These are phyloP conservation scores for Oreocharis arfaki DNA, from an alignment of 2,113 vertebrate species.

Conservation along the genomic window DNA sequence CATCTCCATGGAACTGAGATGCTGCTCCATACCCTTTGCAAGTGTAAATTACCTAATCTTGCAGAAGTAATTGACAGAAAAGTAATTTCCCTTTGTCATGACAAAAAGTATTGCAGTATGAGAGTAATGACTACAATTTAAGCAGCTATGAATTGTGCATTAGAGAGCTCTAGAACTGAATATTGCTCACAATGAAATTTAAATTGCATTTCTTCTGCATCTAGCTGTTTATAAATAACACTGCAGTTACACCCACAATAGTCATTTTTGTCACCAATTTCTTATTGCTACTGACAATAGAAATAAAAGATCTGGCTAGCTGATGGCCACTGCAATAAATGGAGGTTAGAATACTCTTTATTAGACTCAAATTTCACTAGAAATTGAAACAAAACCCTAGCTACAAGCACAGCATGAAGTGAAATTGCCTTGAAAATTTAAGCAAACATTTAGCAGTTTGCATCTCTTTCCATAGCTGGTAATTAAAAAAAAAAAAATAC, in stretches of 20 bases:
- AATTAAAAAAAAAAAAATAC: not conserved
- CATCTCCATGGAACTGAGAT: not conserved
- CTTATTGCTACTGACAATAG: not conserved
- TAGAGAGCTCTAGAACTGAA: constrained; percentile 29
- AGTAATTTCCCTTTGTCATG: constrained; percentile 53
- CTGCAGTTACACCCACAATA: not conserved
- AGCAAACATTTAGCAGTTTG: not conserved
- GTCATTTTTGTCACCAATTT: not conserved
- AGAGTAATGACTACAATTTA: constrained; percentile 59
- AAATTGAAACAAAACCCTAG: not conserved
- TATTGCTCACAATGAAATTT: constrained; percentile 43
- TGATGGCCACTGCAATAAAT: not conserved
- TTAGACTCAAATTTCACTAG: not conserved
- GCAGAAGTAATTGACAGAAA: constrained; percentile 44
- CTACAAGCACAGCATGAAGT: not conserved
- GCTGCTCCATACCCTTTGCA: not conserved
- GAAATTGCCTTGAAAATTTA: not conserved
- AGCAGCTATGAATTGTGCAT: constrained; percentile 49
- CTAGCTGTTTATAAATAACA: constrained; percentile 59
- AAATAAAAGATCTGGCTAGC: not conserved
- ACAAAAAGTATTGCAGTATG: constrained; percentile 40
- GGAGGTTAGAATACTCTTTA: not conserved
- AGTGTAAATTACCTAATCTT: constrained; percentile 51
- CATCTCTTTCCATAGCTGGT: not conserved
- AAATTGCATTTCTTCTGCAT: constrained; percentile 43